phyloP scores from a whole-genome alignment of 1,140 invertebrate genomes.

The Meloidogyne chitwoodi region DNA sequence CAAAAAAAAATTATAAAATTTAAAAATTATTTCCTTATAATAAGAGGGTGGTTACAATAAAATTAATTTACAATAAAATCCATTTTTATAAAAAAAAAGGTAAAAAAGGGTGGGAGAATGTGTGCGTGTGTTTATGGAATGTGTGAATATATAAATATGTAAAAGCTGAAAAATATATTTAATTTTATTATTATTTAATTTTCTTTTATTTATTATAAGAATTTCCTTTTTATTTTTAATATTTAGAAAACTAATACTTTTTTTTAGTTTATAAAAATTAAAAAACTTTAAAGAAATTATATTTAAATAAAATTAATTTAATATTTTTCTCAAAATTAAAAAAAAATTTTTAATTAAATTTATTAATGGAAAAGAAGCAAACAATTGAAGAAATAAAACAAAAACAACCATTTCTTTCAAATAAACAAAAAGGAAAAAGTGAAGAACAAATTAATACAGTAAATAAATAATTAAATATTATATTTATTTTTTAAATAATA shows the following conservation, averaged over 20 bases:
- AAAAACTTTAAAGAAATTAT: too few species aligned
- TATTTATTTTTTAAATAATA: neutral
- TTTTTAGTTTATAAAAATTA: too few species aligned
- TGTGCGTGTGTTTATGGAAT: neutral
- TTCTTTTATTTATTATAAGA: neutral
- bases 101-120: neutral
- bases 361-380: neutral
- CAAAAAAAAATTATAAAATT: too few species aligned
- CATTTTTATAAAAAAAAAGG: neutral
- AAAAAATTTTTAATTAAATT: neutral
- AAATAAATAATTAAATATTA: neutral
- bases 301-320: too few species aligned
- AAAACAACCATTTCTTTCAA: neutral
- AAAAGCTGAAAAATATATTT: neutral
- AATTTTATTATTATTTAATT: neutral
- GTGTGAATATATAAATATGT: neutral
- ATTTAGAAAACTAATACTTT: too few species aligned
- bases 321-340: neutral
- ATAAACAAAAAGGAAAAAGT: neutral
- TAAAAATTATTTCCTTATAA: too few species aligned
- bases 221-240: too few species aligned
- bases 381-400: neutral
- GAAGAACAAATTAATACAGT: neutral
- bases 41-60: too few species aligned
- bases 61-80: neutral